phyloP scores from a whole-genome alignment of 2,888 invertebrate genomes.

The Trimorus sp. region DNA sequence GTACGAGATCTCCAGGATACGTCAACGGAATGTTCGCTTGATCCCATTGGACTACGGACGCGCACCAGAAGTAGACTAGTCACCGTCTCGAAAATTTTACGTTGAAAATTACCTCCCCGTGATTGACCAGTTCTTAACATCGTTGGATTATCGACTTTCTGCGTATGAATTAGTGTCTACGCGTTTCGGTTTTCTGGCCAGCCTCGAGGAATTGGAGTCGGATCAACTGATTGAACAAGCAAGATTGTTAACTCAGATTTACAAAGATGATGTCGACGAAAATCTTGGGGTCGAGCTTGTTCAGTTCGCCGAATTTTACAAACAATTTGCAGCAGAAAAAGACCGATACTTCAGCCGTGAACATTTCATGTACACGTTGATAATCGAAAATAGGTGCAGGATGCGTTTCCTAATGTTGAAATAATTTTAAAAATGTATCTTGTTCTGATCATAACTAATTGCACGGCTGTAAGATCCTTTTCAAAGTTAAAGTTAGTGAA shows the following conservation, averaged over 20 bases:
- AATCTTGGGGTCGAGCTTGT: slow-evolving; percentile 45
- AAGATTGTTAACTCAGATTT: slow-evolving; percentile 21
- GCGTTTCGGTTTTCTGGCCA: slow-evolving; percentile 24
- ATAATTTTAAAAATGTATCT: slow-evolving; percentile 49
- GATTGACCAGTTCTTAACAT: slow-evolving; percentile 49
- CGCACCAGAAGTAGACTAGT: slow-evolving; percentile 30
- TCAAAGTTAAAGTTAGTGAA: slow-evolving; percentile 58
- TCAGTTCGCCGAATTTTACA: slow-evolving; percentile 43
- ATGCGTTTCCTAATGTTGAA: slow-evolving; percentile 56
- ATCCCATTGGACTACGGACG: slow-evolving; percentile 53
- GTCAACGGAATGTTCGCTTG: slow-evolving; percentile 47
- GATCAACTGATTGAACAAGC: slow-evolving; percentile 34
- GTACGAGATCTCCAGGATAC: slow-evolving; percentile 41
- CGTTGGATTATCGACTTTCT: slow-evolving; percentile 32
- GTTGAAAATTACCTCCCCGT: slow-evolving; percentile 47
- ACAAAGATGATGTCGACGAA: slow-evolving; percentile 52
- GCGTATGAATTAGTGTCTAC: slow-evolving; percentile 36
- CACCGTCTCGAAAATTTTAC: slow-evolving; percentile 36
- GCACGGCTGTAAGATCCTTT: slow-evolving; percentile 45
- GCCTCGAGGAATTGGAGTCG: slow-evolving; percentile 21
- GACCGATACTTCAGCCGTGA: slow-evolving; percentile 28
- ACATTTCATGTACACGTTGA: slow-evolving; percentile 43
- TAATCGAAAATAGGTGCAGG: slow-evolving; percentile 45
- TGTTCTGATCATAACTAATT: slow-evolving; percentile 52
- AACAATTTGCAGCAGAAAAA: slow-evolving; percentile 32